Conservation (phyloP, 2,797 vertebrate species). For the Spizella passerina region DNA sequence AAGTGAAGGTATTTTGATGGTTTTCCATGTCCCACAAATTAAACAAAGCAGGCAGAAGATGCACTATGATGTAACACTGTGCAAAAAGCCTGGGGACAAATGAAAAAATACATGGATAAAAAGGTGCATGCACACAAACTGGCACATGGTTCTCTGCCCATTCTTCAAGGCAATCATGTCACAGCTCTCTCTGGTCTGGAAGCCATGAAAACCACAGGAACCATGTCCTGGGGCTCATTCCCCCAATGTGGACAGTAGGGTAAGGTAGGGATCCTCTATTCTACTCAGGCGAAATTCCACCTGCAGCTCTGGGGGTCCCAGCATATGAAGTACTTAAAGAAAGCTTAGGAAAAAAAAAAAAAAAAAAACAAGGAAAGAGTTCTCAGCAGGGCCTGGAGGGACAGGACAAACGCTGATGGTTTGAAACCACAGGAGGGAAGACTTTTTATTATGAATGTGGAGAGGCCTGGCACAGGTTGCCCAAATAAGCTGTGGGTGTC, state of each 20-base stretch:
- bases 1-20: background rate
- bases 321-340: background rate
- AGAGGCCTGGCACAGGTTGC: background rate
- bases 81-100: background rate
- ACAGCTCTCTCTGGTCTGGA: background rate
- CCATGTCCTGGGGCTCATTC: background rate
- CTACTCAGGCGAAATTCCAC: background rate
- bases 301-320: background rate
- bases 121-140: rapidly evolving
- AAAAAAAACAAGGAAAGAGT: background rate
- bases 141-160: rapidly evolving
- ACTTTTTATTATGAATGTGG: background rate
- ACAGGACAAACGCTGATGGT: background rate
- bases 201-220: background rate
- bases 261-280: background rate
- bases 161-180: background rate
- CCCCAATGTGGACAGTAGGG: rapidly evolving
- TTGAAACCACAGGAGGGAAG: background rate
- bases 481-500: background rate
- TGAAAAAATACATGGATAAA: background rate
- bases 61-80: background rate
- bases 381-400: background rate
- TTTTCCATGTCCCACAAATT: background rate
- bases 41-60: background rate
- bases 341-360: background rate